Evolutionary conservation across 2,113 vertebrate genomes (phyloP), one percentile per base, ranked within the genome.

Genomic region (Calyptommatus sinebrachiatus): DNA sequence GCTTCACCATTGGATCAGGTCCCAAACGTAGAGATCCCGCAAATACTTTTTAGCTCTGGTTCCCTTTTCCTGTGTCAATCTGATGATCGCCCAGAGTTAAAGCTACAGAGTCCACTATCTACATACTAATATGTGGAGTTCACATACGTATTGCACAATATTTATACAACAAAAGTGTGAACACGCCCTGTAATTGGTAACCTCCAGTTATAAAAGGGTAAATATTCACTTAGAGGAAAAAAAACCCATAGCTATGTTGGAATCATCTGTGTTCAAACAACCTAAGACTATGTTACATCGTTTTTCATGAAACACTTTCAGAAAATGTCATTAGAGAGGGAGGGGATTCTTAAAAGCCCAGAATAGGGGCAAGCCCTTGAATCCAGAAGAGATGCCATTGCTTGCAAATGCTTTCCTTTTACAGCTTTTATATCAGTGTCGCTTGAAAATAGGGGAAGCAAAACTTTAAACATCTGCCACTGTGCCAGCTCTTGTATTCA

Each of bases 381-480:
- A 84, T 90, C 83, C 28, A 83, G 88, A 83, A 76, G 78, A 88
- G 86, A 86, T 85, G 82, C 80, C 74, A 60, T 79, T 84, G 46
- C 88, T 89, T 91, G 84, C 83, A 87, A 90, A 91, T 92, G 92
- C 92, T 95, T 95, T 93, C 83, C 80, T 76, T 81, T 92, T 75
- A 73, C 78, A 90, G 85, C 91, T 93, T 95, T 94, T 92, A 95
- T 88, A 82, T 92, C 93, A 80, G 83, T 73, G 91, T 83, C 90
- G 76, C 90, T 92, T 71, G 73, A 53, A 61, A 83, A 90, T 78
- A 65, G 79, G 76, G 86, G 74, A 92, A 92, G 89, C 88, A 78
- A 82, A 88, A 82, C 80, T 46, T 86, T 88, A 88, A 76, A 83
- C 85, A 87, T 92, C 88, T 91, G 83, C 91, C 87, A 88, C 92